Conservation (phyloP, 2,113 vertebrate genomes). For the Psittacula cyanocephala region DNA sequence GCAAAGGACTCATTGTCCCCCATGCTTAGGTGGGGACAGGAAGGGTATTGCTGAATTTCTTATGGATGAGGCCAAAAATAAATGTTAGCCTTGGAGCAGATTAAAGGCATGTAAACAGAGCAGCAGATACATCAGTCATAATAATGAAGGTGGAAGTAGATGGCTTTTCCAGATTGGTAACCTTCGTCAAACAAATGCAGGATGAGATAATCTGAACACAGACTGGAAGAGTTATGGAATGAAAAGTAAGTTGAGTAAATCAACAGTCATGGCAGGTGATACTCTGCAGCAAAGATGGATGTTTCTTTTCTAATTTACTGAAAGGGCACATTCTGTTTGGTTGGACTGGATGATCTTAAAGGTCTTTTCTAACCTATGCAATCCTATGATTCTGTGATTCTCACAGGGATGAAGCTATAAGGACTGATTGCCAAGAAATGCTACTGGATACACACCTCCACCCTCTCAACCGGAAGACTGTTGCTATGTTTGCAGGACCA, state of each 20-base stretch:
- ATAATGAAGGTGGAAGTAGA: background rate
- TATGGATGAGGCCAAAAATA: background rate
- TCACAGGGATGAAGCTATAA: background rate
- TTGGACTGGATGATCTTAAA: background rate
- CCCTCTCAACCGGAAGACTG: background rate
- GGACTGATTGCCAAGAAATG: background rate
- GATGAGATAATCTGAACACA: constrained; percentile 8
- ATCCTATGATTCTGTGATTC: background rate
- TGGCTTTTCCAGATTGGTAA: constrained; percentile 21
- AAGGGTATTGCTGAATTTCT: background rate
- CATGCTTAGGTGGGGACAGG: background rate
- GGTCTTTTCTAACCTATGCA: background rate
- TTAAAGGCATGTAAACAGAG: constrained; percentile 16
- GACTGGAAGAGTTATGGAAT: constrained; percentile 5
- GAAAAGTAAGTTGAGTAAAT: constrained; percentile 48
- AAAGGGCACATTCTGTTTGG: background rate
- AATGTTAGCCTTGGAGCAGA: constrained; percentile 26
- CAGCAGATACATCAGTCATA: constrained; percentile 25
- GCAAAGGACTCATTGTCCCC: background rate
- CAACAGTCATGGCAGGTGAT: background rate
- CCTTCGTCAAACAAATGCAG: constrained; percentile 44
- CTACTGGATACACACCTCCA: background rate
- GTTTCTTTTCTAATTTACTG: constrained; percentile 42
- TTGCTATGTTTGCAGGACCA: background rate
- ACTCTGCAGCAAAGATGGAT: background rate